These are phyloP conservation scores for Bugulina stolonifera DNA, from an alignment of 2,888 invertebrate genomes.

Conservation along the genomic window DNA sequence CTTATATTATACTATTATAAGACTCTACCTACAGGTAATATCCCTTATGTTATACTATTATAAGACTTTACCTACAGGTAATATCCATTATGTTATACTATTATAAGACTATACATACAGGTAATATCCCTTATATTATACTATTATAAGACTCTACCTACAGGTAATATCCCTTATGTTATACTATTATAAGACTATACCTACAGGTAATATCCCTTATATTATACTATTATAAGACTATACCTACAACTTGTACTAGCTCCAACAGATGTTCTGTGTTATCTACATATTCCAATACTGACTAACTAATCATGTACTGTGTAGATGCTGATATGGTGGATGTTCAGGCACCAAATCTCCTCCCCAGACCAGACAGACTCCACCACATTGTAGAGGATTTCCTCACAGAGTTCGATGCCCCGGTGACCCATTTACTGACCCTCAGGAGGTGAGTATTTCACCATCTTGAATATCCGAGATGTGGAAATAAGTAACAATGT, in stretches of 20 bases:
- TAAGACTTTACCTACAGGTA: neutral
- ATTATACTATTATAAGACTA: neutral
- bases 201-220: neutral
- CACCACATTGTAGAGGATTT: conserved; percentile 56
- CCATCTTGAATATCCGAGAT: no score
- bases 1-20: neutral
- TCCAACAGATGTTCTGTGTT: no score
- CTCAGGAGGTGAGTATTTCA: conserved; percentile 37
- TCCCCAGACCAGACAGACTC: conserved; percentile 48
- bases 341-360: conserved; percentile 32
- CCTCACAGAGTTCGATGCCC: conserved; percentile 52
- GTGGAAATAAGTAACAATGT: no score
- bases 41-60: neutral
- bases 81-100: conserved; percentile 55
- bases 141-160: neutral
- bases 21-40: neutral
- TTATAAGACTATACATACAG: conserved; percentile 50
- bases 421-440: conserved; percentile 49
- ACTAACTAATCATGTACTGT: no score
- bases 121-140: conserved; percentile 34
- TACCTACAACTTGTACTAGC: no score
- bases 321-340: conserved; percentile 38
- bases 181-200: neutral
- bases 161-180: neutral
- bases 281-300: no score